Conservation (phyloP, 30 jellyfish, hydroid and myxozoan genomes). For the Catostylus mosaicus region DNA sequence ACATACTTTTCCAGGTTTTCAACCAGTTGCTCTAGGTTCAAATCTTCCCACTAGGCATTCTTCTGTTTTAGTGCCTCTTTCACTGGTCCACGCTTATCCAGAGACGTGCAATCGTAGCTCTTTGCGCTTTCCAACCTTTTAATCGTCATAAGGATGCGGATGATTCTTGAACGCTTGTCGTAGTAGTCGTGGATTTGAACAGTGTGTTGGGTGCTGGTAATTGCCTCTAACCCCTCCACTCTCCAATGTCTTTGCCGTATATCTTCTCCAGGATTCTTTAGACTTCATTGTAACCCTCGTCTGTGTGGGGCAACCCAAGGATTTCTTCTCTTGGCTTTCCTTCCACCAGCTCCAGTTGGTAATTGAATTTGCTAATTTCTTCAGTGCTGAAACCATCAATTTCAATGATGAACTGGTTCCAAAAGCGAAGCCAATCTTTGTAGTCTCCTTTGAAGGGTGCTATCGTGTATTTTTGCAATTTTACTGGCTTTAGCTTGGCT, state of each 20-base stretch:
- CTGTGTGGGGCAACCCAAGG: conserved; percentile 65
- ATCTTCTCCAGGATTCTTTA: conserved; percentile 53
- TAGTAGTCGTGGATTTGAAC: conserved; percentile 40
- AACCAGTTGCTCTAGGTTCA: conserved; percentile 67
- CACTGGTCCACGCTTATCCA: conserved; percentile 69
- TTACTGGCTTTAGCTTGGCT: conserved; percentile 26
- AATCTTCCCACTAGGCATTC: conserved; percentile 61
- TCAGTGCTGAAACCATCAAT: conserved; percentile 53
- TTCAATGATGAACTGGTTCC: conserved; percentile 69
- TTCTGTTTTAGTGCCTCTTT: conserved; percentile 41
- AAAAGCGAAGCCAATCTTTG: conserved; percentile 77
- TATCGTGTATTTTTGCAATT: conserved; percentile 63
- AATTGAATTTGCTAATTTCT: conserved; percentile 76
- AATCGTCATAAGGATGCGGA: conserved; percentile 59
- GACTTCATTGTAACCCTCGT: conserved; percentile 58
- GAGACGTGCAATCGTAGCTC: conserved; percentile 38
- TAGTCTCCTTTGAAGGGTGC: conserved; percentile 71
- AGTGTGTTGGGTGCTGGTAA: conserved; percentile 31
- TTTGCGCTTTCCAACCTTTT: conserved; percentile 40
- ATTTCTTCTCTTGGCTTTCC: conserved; percentile 78
- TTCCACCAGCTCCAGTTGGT: conserved; percentile 64
- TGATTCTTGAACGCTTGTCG: conserved; percentile 60
- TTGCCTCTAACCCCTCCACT: too few species aligned
- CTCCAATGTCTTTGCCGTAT: conserved; percentile 62
- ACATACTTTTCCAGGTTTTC: conserved; percentile 60